Evolutionary conservation across 2,113 vertebrate species (phyloP).

Genomic region (Muntiacus muntjak): DNA sequence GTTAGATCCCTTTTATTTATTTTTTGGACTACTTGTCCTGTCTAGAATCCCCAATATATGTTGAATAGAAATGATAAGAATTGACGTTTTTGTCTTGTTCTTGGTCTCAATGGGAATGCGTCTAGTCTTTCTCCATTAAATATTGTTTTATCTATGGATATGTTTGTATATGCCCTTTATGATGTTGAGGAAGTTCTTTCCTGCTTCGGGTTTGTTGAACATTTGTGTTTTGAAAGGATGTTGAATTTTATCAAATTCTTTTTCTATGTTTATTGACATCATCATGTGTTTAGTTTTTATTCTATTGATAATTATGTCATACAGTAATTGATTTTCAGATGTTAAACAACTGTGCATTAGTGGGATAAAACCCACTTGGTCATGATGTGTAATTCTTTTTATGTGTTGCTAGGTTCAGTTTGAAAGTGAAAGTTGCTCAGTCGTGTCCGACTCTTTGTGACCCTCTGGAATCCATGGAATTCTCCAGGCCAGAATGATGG

Average conservation of each 20-base stretch:
- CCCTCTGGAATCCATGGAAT: background rate
- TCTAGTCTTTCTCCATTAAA: background rate
- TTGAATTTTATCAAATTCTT: background rate
- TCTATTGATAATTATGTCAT: background rate
- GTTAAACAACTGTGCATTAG: background rate
- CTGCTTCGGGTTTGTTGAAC: background rate
- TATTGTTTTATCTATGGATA: background rate
- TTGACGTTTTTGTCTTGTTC: background rate
- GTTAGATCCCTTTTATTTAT: background rate
- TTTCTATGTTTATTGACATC: background rate
- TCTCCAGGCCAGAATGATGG: background rate
- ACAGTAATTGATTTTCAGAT: background rate
- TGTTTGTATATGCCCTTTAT: background rate
- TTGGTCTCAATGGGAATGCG: background rate
- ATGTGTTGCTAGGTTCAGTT: background rate
- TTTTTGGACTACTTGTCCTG: background rate
- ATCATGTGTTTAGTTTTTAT: background rate
- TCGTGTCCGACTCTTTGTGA: background rate
- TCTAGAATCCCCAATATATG: background rate
- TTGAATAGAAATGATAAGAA: background rate
- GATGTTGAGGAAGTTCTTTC: background rate
- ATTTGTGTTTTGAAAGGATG: background rate
- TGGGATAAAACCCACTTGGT: background rate
- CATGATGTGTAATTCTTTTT: background rate
- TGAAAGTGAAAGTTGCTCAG: background rate